A percentile compares a stretch with the other conserved stretches of the same genome.
Evolutionary conservation across 2,888 invertebrate species (phyloP).

Genomic region (Hyppa rectilinea): DNA sequence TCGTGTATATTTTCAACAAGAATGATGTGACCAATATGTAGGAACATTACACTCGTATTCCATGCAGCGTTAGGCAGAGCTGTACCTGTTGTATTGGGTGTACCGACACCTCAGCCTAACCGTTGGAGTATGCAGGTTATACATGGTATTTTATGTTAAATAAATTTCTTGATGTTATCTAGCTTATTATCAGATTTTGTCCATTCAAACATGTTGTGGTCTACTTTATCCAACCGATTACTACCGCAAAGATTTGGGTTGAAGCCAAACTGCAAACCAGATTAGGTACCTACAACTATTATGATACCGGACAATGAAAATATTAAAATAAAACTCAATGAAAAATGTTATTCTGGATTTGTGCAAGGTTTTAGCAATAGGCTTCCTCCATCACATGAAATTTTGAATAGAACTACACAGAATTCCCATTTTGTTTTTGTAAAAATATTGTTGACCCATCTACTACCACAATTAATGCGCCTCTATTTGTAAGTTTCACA

Average conservation of each 20-base stretch:
- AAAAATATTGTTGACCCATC: neutral
- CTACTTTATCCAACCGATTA: constrained; percentile 13
- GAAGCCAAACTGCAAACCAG: constrained; percentile 34
- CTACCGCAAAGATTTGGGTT: constrained; percentile 38
- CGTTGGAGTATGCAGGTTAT: neutral
- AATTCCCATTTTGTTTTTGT: neutral
- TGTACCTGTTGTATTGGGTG: too few species aligned
- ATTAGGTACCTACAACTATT: constrained; percentile 31
- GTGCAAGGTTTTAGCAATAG: neutral
- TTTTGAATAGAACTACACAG: neutral
- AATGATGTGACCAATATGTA: neutral
- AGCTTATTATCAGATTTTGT: constrained; percentile 1
- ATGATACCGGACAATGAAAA: constrained; percentile 7
- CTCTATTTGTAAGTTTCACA: neutral
- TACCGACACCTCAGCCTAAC: neutral
- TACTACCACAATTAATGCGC: neutral
- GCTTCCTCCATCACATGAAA: too few species aligned
- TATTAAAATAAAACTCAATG: neutral
- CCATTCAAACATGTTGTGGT: constrained; percentile 12
- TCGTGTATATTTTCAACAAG: neutral
- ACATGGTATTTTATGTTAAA: neutral
- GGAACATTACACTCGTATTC: too few species aligned
- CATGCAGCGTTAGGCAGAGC: too few species aligned
- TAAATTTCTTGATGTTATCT: neutral
- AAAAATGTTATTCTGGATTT: constrained; percentile 2